Evolutionary conservation across 2,113 vertebrate species (phyloP), one percentile per base, ranked within the genome.

Genomic region (Glaucomys volans): DNA sequence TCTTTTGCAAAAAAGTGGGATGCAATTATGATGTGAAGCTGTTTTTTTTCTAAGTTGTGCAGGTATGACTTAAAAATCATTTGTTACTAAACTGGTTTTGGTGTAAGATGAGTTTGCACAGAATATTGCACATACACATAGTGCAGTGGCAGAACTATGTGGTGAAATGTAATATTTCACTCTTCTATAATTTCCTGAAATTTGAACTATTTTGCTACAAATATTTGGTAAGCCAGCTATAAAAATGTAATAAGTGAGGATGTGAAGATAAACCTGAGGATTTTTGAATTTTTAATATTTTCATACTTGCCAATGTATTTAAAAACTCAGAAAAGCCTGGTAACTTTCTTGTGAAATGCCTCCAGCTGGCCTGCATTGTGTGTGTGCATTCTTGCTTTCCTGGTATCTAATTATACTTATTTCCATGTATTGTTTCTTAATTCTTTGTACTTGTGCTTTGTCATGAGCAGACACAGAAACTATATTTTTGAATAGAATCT

Each of bases 401-500:
- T 80, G 35, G 13, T 42, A 37, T 79, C 88, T 80, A 84, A 40
- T 80, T 85, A 75, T 74, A 50, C n/a, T 86, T 5, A 74, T 59
- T 75, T 93, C 47, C 89, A 26, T 89, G 1, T 81, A 57, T 74
- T 67, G 50, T 89, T 95, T 75, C 62, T 81, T 75, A 76, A 76
- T 93, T 72, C 32, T 76, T 77, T 71, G 0, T 87, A 64, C 69
- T 83, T 95, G 37, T 0, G 59, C 17, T 37, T 95, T 54, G 52
- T 66, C 52, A 74, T 79, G 67, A 83, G 26, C 20, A 87, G 59
- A 57, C 50, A 37, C 82, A 57, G 62, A 72, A 79, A 94, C 47
- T 88, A 37, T 91, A 42, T 89, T 97, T 89, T 92, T n/a, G 74
- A 62, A 95, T 44, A 81, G 42, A 81, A 75, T 84, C 59, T 4